These are phyloP conservation scores for Lophochroa leadbeateri DNA, from an alignment of 2,113 vertebrate genomes.

Conservation along the genomic window DNA sequence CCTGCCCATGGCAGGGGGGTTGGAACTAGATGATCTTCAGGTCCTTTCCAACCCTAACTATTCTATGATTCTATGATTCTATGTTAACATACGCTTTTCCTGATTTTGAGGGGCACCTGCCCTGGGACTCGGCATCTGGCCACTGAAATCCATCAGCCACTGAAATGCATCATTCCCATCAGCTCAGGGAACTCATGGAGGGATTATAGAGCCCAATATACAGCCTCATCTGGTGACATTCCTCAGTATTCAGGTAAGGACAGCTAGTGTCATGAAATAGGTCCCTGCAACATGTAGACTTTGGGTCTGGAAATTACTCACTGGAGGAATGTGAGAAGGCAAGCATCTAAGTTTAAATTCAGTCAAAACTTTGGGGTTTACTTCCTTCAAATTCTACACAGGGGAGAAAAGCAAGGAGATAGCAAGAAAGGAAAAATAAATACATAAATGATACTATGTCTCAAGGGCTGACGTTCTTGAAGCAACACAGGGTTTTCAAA, in stretches of 20 bases:
- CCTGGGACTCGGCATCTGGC: neutral
- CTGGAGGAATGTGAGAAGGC: neutral
- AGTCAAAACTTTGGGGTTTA: neutral
- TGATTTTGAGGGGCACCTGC: neutral
- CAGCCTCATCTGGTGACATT: neutral
- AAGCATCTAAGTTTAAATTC: neutral
- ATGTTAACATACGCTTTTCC: neutral
- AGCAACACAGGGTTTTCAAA: neutral
- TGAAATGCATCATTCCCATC: neutral
- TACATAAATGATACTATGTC: neutral
- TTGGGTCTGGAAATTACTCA: neutral
- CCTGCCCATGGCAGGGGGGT: too few species aligned
- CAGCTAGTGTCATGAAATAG: neutral
- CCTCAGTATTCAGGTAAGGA: neutral
- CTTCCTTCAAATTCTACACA: neutral
- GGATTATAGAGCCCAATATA: neutral
- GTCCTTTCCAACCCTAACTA: too few species aligned
- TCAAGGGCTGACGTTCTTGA: neutral
- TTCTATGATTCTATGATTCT: too few species aligned
- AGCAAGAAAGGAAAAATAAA: neutral
- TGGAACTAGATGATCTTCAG: too few species aligned
- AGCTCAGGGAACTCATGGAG: neutral
- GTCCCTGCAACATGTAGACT: neutral
- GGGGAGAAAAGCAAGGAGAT: neutral
- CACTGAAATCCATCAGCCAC: neutral